Evolutionary conservation across 2,113 vertebrate genomes (phyloP).

Genomic region (Sakesphorus luctuosus): DNA sequence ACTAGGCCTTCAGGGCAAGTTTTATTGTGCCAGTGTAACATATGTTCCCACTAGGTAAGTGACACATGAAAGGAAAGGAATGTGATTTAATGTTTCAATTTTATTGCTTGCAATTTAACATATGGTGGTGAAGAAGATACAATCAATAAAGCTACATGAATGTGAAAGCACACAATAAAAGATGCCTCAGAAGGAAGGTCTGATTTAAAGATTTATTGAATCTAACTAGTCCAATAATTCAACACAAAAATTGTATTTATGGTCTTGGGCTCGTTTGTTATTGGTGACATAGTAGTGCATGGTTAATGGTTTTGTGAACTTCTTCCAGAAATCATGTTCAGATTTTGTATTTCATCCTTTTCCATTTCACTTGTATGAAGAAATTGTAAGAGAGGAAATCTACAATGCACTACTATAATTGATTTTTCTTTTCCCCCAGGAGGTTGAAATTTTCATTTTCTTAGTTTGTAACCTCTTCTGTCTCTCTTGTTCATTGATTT

Average conservation of each 20-base stretch:
- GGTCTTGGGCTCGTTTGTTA: not conserved
- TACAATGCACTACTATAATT: not conserved
- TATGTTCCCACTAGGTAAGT: conserved; percentile 77
- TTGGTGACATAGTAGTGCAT: not conserved
- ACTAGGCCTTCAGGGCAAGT: conserved; percentile 44
- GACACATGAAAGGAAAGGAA: conserved; percentile 74
- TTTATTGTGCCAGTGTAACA: conserved; percentile 67
- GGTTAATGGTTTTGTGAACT: not conserved
- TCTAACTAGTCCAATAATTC: conserved; percentile 48
- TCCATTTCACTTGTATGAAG: not conserved
- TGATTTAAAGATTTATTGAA: conserved; percentile 53
- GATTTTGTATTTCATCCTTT: not conserved
- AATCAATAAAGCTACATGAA: conserved; percentile 67
- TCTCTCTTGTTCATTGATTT: not conserved
- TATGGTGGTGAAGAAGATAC: conserved; percentile 71
- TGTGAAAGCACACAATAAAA: conserved; percentile 55
- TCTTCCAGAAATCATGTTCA: not conserved
- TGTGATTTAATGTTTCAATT: conserved; percentile 78
- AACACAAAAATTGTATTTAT: conserved; percentile 27
- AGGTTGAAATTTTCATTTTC: not conserved
- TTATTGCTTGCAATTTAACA: conserved; percentile 71
- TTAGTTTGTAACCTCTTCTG: not conserved
- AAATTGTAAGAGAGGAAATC: not conserved
- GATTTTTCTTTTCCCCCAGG: accelerated
- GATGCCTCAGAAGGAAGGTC: conserved; percentile 36